Base-by-base conservation (phyloP, 2,113 vertebrate genomes). In the Smithornis capensis region DNA sequence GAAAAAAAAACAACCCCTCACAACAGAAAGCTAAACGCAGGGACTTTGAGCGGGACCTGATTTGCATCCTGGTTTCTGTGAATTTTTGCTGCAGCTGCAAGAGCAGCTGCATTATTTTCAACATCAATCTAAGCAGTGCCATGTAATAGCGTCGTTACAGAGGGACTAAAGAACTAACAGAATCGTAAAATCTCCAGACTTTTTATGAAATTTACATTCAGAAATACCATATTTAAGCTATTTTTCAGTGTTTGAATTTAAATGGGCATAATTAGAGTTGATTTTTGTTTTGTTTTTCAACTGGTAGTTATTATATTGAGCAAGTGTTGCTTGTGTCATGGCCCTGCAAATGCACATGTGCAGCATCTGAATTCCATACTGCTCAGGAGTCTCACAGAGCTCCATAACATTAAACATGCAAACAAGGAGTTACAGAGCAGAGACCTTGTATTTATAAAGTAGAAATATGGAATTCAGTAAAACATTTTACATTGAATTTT, bases 21-120 rank as follows among this genome's bases (percentile, higher is more conserved):
- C 28, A 75, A 15, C 65, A 71, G 67, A 94, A 79, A 71, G 53
- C 68, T 60, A 64, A 94, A 87, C 90, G 37, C 85, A 78, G 44
- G 42, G 85, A 71, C 64, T 92, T 84, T 55, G 65, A 83, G 92
- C 62, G 70, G 64, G 68, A 60, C 53, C 64, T 64, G 83, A 56
- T 96, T 90, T 90, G 53, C 80, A 87, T 90, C 76, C 86, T 84
- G 68, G 44, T 52, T 95, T 84, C 95, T 93, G 64, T 90, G 83
- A 76, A 68, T 87, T 79, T 88, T 53, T 93, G 53, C 90, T 90
- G 94, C 94, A 96, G 95, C 96, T 96, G 95, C 88, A 82, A 42
- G 64, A 71, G 90, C 94, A 96, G 93, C 95, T 96, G 96, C 95
- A 97, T 95, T 97, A 96, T 92, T 94, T 91, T 64, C 86, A 37